These are phyloP conservation scores for Chloropsis hardwickii DNA, from an alignment of 2,113 vertebrate genomes.

Conservation along the genomic window DNA sequence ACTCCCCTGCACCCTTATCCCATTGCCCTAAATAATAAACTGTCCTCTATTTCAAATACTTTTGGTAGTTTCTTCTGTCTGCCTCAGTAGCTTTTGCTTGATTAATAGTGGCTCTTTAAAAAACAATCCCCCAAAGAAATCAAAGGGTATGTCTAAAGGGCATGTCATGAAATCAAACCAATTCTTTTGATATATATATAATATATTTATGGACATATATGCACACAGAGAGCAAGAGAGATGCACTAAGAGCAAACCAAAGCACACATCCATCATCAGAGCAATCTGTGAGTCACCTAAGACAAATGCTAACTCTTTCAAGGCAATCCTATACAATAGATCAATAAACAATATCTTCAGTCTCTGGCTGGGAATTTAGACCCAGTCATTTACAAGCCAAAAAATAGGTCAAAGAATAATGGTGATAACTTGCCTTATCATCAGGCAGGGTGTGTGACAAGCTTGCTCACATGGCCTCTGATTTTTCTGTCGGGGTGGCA, in stretches of 20 bases:
- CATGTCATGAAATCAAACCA: background rate
- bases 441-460: background rate
- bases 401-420: constrained; percentile 35
- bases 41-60: background rate
- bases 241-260: background rate
- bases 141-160: background rate
- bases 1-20: background rate
- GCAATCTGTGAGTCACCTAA: background rate
- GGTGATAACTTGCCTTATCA: background rate
- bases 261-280: background rate
- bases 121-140: background rate
- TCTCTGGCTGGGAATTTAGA: background rate
- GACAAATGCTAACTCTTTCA: constrained; percentile 21
- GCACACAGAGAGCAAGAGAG: background rate
- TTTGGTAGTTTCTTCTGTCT: background rate
- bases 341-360: constrained; percentile 29
- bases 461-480: background rate
- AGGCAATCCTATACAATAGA: constrained; percentile 33
- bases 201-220: background rate
- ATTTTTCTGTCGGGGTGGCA: background rate
- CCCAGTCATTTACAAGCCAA: background rate
- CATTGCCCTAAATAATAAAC: background rate
- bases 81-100: background rate
- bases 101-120: background rate
- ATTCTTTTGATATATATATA: background rate